Percentiles rank a stretch among this genome's conserved stretches.
Evolutionary conservation across 2,888 invertebrate genomes (phyloP).

Genomic region (Diploptera punctata): DNA sequence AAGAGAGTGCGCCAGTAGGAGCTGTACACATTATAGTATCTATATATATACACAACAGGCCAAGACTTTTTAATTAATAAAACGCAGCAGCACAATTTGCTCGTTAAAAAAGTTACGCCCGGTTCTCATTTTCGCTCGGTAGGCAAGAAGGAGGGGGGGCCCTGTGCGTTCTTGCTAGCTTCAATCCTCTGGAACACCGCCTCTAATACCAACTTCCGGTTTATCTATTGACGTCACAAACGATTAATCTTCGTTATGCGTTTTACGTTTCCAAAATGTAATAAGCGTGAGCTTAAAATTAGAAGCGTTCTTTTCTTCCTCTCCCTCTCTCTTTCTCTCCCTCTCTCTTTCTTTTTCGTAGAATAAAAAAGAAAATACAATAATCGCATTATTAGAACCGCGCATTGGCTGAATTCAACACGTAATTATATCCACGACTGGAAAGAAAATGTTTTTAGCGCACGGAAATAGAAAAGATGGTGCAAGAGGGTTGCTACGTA

Average conservation of each 20-base stretch:
- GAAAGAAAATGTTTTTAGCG: not conserved
- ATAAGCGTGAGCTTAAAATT: slow-evolving; percentile 40
- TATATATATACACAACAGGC: slow-evolving; percentile 25
- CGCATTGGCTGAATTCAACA: not conserved
- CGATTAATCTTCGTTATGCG: slow-evolving; percentile 42
- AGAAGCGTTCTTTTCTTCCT: slow-evolving; percentile 6
- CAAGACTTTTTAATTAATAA: slow-evolving; percentile 48
- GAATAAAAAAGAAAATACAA: not conserved
- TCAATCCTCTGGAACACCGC: slow-evolving; percentile 6
- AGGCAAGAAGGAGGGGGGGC: not conserved
- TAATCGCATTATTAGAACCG: not conserved
- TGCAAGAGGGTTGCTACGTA: not conserved
- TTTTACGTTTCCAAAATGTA: slow-evolving; percentile 33
- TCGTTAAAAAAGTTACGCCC: slow-evolving; percentile 44
- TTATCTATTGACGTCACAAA: slow-evolving; percentile 38
- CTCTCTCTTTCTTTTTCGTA: not conserved
- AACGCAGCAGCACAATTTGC: slow-evolving; percentile 48
- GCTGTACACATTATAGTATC: slow-evolving; percentile 15
- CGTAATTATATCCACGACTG: slow-evolving; percentile 5
- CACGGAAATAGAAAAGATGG: not conserved
- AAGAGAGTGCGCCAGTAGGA: slow-evolving; percentile 10
- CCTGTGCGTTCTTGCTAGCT: slow-evolving; percentile 6
- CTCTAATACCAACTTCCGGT: slow-evolving; percentile 40
- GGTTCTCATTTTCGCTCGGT: slow-evolving; percentile 23
- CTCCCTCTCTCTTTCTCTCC: not conserved